Conservation (phyloP, 2,797 vertebrate genomes). For the Tamandua tetradactyla region DNA sequence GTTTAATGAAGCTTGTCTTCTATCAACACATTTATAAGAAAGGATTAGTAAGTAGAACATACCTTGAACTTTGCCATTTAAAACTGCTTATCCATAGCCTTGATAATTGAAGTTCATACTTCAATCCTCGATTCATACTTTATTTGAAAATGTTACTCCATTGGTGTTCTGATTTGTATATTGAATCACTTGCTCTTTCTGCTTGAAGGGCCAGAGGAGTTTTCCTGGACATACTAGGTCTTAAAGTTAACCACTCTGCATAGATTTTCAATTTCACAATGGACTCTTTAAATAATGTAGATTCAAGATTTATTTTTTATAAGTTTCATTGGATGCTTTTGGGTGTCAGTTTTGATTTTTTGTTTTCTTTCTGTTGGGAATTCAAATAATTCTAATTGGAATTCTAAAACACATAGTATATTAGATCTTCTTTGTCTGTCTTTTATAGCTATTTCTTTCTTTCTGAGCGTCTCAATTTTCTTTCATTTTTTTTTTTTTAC, state of each 20-base stretch:
- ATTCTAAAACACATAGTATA: no score
- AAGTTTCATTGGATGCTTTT: not conserved
- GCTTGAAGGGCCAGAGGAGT: not conserved
- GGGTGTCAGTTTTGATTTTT: not conserved
- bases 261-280: not conserved
- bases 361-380: not conserved
- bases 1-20: not conserved
- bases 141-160: not conserved
- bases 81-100: not conserved
- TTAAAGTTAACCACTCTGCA: not conserved
- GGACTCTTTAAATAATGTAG: not conserved
- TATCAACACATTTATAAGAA: not conserved
- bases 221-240: not conserved
- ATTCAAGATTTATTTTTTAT: not conserved
- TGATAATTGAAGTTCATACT: not conserved
- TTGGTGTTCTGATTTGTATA: not conserved
- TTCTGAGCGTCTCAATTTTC: not conserved
- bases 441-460: not conserved
- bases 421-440: constrained; percentile 8
- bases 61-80: not conserved
- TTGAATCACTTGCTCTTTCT: not conserved
- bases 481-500: not conserved
- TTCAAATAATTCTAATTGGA: not conserved
- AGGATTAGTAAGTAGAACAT: not conserved
- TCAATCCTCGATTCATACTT: not conserved